Evolutionary conservation across 2,797 vertebrate genomes (phyloP), one percentile per base, ranked within the genome.

Genomic region (Anniella stebbinsi): DNA sequence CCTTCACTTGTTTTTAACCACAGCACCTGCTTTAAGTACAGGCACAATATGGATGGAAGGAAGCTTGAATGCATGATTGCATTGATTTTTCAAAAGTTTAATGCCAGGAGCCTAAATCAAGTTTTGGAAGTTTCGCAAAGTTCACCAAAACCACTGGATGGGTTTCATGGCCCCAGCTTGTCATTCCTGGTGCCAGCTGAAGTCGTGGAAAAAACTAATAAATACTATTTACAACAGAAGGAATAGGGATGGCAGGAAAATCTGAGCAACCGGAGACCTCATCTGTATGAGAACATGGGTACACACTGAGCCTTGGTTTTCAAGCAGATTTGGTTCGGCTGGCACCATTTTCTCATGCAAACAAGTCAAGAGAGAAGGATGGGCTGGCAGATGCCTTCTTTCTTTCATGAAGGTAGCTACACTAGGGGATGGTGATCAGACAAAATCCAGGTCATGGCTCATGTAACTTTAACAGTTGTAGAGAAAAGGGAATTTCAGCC

Each of bases 191-290:
- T 90, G 88, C 92, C 36, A 91, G 87, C 80, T 67, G 93, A 89
- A 95, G 93, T 91, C 78, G 93, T 94, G 84, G 84, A 23, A 88
- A 81, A 70, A 96, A 94, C 96, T 97, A 97, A 98, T 97, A 98
- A 97, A 97, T 97, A 97, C 97, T 98, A 98, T 98, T 97, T 98
- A 98, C 97, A 98, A 60, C 41, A 87, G 92, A 73, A 88, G 51
- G 86, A 17, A 30, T 66, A 73, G 38, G 84, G 88, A 75, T 2
- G 75, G 69, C 67, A 73, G 80, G n/a, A 77, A 84, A 87, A 92
- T 92, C 80, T 93, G 76, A 92, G 95, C 84, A 78, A 73, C 82
- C 54, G 73, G 89, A 94, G 45, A 88, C 28, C 0, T 0, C 45
- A 88, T 87, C 66, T 94, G 87, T 54, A 70, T 30, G 84, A 93